phyloP scores from a whole-genome alignment of 2,113 vertebrate species.

The Lucifuga dentata region DNA sequence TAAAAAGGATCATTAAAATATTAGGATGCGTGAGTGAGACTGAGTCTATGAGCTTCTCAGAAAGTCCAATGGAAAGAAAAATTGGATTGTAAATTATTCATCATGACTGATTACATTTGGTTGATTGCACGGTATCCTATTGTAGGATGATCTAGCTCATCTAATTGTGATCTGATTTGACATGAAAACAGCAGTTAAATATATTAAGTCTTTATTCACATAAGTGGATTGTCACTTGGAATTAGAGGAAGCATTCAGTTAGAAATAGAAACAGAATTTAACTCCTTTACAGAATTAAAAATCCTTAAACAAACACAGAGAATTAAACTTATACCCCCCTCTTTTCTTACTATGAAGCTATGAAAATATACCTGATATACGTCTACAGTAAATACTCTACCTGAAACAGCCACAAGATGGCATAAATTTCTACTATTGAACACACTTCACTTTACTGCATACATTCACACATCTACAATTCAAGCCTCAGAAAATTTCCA shows the following conservation, averaged over 20 bases:
- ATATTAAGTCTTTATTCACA: constrained; percentile 69
- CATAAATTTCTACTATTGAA: constrained; percentile 52
- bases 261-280: too few species aligned
- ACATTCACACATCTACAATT: constrained; percentile 29
- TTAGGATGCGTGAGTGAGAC: not conserved
- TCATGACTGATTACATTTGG: too few species aligned
- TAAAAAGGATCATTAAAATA: constrained; percentile 7
- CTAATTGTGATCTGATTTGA: too few species aligned
- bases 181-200: constrained; percentile 2
- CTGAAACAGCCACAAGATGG: constrained; percentile 64
- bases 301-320: not conserved
- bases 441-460: constrained; percentile 34
- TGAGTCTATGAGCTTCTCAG: not conserved
- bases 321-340: not conserved
- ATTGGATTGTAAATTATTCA: too few species aligned
- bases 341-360: constrained; percentile 14
- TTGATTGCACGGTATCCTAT: too few species aligned
- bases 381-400: constrained; percentile 49
- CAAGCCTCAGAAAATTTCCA: constrained; percentile 12
- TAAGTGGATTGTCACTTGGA: constrained; percentile 72
- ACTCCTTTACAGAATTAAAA: constrained; percentile 47
- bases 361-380: constrained; percentile 53
- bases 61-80: too few species aligned
- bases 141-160: too few species aligned
- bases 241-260: constrained; percentile 49